phyloP scores from a whole-genome alignment of 1,140 invertebrate species.

The Lutraria rhynchaena region DNA sequence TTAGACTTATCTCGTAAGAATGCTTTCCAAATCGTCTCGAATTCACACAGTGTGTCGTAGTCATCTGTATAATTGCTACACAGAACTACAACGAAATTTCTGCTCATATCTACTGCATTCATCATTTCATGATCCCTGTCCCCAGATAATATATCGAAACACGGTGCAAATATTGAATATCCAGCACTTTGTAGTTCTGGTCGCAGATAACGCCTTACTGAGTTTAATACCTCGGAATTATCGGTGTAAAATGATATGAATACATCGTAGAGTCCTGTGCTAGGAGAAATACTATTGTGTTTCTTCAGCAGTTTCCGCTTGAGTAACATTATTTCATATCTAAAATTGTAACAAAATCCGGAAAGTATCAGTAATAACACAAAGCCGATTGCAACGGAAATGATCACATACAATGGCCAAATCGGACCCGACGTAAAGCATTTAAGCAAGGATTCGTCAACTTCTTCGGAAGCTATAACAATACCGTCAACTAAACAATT shows the following conservation, averaged over 20 bases:
- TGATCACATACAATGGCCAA: neutral
- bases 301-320: neutral
- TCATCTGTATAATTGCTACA: slow-evolving; percentile 4
- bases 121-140: neutral
- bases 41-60: slow-evolving; percentile 8
- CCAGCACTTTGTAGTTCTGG: neutral
- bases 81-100: slow-evolving; percentile 18
- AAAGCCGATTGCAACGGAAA: neutral
- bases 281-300: neutral
- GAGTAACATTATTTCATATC: slow-evolving; percentile 29
- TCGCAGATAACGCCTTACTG: neutral
- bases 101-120: neutral
- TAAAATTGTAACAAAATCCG: neutral
- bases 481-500: neutral
- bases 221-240: slow-evolving; percentile 15
- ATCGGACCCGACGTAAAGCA: neutral
- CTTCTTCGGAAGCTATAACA: slow-evolving; percentile 2
- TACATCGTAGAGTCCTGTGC: neutral
- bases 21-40: slow-evolving; percentile 31
- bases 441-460: neutral
- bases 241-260: slow-evolving; percentile 31
- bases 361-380: neutral
- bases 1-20: slow-evolving; percentile 8
- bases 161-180: slow-evolving; percentile 9
- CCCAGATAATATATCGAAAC: neutral